Evolutionary conservation across 1,140 invertebrate genomes (phyloP).

Genomic region (Eulimnadia texana): DNA sequence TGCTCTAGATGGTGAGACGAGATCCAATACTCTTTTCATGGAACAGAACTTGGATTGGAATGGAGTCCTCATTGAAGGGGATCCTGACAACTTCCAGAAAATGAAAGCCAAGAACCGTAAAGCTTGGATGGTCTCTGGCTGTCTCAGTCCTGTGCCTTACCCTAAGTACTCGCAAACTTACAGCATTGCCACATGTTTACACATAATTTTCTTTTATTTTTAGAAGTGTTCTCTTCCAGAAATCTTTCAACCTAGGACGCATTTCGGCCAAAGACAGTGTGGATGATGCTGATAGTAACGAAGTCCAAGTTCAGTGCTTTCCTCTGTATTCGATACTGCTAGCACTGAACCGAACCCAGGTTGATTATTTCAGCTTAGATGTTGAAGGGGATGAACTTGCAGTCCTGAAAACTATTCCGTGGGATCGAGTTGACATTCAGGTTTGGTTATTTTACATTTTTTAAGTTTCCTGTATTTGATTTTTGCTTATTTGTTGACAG

Average conservation of each 20-base stretch:
- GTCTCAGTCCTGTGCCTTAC: constrained; percentile 29
- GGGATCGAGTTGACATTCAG: constrained; percentile 12
- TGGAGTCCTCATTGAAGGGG: constrained; percentile 21
- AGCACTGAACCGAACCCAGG: constrained; percentile 25
- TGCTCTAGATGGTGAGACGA: constrained; percentile 19
- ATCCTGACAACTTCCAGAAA: constrained; percentile 34
- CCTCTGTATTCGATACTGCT: constrained; percentile 26
- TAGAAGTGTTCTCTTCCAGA: neutral
- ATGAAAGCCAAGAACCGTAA: constrained; percentile 31
- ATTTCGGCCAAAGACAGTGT: neutral
- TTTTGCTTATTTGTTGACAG: neutral
- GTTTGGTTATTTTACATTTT: neutral
- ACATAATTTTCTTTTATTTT: neutral
- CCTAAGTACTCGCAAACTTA: too few relatives aligned
- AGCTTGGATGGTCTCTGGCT: constrained; percentile 31
- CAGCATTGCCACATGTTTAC: neutral
- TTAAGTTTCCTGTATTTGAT: neutral
- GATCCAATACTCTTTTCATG: constrained; percentile 18
- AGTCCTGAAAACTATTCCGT: constrained; percentile 26
- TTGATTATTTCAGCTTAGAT: constrained; percentile 30
- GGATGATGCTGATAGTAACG: neutral
- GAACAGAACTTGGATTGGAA: constrained; percentile 19
- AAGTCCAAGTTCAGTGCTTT: constrained; percentile 26
- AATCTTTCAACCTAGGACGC: neutral
- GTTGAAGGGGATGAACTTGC: constrained; percentile 27